These are phyloP conservation scores for Pelagia noctiluca DNA, from an alignment of 30 jellyfish, hydroid and myxozoan genomes.

Conservation along the genomic window DNA sequence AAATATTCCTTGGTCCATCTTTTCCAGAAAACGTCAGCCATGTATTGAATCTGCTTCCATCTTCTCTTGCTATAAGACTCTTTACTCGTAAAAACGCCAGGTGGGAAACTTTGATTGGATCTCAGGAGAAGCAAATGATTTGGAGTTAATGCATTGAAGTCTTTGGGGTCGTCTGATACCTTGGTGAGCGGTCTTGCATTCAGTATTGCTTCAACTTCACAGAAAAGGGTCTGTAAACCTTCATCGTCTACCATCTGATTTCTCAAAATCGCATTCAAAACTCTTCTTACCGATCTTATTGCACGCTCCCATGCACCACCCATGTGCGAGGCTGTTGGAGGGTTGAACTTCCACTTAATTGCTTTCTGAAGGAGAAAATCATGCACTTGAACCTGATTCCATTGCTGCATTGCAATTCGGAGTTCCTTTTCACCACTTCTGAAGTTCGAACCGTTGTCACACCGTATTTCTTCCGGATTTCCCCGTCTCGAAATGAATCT, in stretches of 20 bases:
- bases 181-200: slow-evolving; percentile 44
- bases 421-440: slow-evolving; percentile 65
- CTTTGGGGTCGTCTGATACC: slow-evolving; percentile 35
- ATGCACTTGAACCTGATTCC: slow-evolving; percentile 25
- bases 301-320: slow-evolving; percentile 61
- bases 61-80: slow-evolving; percentile 21
- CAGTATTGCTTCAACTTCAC: slow-evolving; percentile 38
- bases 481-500: slow-evolving; percentile 71
- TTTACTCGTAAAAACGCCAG: not conserved
- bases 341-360: slow-evolving; percentile 55
- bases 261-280: slow-evolving; percentile 3
- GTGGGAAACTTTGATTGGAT: not conserved
- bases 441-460: slow-evolving; percentile 58
- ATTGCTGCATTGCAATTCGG: slow-evolving; percentile 13
- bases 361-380: slow-evolving; percentile 22
- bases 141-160: slow-evolving; percentile 56
- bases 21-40: slow-evolving; percentile 69
- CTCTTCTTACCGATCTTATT: slow-evolving; percentile 28
- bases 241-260: slow-evolving; percentile 7
- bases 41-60: slow-evolving; percentile 57
- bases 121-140: slow-evolving; percentile 26
- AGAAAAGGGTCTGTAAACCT: slow-evolving; percentile 10
- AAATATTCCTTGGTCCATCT: slow-evolving; percentile 59
- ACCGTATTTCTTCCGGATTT: not conserved
- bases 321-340: slow-evolving; percentile 38